phyloP scores from a whole-genome alignment of 2,797 vertebrate species.

The Nyctalus aviator region DNA sequence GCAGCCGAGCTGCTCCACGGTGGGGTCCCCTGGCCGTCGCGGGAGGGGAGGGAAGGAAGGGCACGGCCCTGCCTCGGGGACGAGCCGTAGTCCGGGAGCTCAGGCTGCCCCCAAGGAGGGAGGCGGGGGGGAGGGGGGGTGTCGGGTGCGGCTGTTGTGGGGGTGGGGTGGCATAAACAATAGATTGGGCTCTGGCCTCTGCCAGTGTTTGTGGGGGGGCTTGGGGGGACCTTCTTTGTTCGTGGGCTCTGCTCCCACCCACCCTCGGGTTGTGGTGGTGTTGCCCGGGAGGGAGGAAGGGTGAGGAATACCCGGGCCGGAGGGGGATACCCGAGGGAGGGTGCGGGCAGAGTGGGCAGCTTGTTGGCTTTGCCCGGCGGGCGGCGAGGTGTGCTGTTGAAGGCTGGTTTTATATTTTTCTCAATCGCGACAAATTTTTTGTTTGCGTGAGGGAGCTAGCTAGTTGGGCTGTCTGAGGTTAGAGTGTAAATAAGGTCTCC shows the following conservation, averaged over 20 bases:
- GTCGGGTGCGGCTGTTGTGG: conserved; percentile 71
- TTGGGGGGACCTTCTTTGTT: conserved; percentile 83
- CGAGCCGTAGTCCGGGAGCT: conserved; percentile 60
- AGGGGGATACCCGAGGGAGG: conserved; percentile 36
- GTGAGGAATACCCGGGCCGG: conserved; percentile 40
- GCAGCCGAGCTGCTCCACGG: conserved; percentile 42
- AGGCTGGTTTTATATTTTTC: conserved; percentile 62
- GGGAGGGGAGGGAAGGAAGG: conserved; percentile 54
- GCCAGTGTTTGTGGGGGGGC: conserved; percentile 21
- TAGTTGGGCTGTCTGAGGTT: conserved; percentile 37
- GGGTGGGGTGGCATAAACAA: conserved; percentile 87
- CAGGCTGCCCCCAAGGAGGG: neutral
- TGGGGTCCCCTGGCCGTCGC: conserved; percentile 65
- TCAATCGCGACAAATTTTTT: conserved; percentile 62
- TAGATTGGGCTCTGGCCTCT: conserved; percentile 74
- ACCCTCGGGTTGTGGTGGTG: conserved; percentile 56
- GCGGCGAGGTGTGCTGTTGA: conserved; percentile 40
- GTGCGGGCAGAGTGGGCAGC: conserved; percentile 34
- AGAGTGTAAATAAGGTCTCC: conserved; percentile 61
- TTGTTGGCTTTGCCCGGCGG: conserved; percentile 30
- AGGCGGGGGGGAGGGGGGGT: neutral
- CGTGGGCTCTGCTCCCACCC: conserved; percentile 18
- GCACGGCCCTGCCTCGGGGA: conserved; percentile 55
- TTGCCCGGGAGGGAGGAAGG: conserved; percentile 17
- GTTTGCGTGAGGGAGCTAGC: conserved; percentile 57